Percentiles rank a stretch among this genome's conserved stretches.
These are phyloP conservation scores for Meta bourneti DNA, from an alignment of 2,888 invertebrate genomes.

Conservation along the genomic window DNA sequence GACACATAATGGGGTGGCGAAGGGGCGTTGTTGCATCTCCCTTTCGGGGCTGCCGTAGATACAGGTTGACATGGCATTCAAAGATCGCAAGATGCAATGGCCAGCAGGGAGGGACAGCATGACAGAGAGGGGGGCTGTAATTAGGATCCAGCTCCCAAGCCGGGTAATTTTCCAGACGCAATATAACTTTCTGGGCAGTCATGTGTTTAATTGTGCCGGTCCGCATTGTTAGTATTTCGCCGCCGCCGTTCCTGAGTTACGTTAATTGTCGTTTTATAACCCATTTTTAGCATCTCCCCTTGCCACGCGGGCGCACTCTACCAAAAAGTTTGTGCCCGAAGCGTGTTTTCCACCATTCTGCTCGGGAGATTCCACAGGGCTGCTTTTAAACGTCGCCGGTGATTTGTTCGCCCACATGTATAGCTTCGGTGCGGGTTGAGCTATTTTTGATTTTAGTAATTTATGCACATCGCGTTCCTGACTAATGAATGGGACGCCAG, in stretches of 20 bases:
- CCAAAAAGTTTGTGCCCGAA: constrained; percentile 10
- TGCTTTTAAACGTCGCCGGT: no score
- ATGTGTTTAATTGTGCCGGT: constrained; percentile 45
- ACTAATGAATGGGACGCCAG: no score
- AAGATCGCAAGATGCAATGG: constrained; percentile 35
- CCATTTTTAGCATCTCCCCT: constrained; percentile 11
- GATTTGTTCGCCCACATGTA: no score
- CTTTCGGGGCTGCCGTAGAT: constrained; percentile 1
- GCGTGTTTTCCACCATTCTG: no score
- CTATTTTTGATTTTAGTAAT: no score
- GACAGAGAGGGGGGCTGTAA: constrained; percentile 29
- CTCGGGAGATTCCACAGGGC: no score
- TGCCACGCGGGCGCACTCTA: neutral
- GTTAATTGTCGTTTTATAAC: constrained; percentile 36
- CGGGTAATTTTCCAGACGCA: constrained; percentile 42
- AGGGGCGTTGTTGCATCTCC: neutral
- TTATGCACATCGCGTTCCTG: no score
- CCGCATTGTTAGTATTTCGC: constrained; percentile 18
- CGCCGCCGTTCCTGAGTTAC: neutral
- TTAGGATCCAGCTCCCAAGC: constrained; percentile 29
- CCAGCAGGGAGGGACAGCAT: neutral
- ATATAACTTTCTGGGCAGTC: constrained; percentile 43
- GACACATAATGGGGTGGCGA: constrained; percentile 37
- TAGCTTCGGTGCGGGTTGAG: no score
- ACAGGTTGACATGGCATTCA: constrained; percentile 47